phyloP scores from a whole-genome alignment of 92 coral and sea anemone genomes.

The Muricea muricata region DNA sequence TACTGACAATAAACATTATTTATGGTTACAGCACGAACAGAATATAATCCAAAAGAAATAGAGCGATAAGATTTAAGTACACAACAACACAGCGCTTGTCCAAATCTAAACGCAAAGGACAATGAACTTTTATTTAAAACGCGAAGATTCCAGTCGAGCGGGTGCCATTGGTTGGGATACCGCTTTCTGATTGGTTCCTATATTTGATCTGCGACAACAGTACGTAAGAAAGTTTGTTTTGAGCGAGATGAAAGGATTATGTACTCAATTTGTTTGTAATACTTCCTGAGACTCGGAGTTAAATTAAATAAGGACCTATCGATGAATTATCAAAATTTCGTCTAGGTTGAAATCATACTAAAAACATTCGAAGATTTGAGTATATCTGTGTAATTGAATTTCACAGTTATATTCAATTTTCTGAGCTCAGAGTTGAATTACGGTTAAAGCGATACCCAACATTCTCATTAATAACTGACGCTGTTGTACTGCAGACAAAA shows the following conservation, averaged over 20 bases:
- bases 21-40: neutral
- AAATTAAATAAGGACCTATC: neutral
- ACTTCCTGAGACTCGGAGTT: neutral
- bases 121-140: constrained; percentile 17
- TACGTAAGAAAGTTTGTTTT: neutral
- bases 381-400: neutral
- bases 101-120: neutral
- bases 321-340: no score
- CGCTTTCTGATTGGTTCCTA: constrained; percentile 7
- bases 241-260: constrained; percentile 28
- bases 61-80: constrained; percentile 8
- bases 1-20: no score
- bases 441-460: neutral
- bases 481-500: neutral
- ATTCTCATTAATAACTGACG: neutral
- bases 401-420: neutral
- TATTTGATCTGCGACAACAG: neutral
- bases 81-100: neutral
- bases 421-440: neutral
- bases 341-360: neutral
- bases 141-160: neutral
- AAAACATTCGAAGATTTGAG: neutral
- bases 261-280: neutral
- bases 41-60: neutral
- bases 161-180: neutral